A percentile compares a stretch with the other conserved stretches of the same genome.
phyloP scores from a whole-genome alignment of 2,797 vertebrate species.

The Rhinogobio ventralis region DNA sequence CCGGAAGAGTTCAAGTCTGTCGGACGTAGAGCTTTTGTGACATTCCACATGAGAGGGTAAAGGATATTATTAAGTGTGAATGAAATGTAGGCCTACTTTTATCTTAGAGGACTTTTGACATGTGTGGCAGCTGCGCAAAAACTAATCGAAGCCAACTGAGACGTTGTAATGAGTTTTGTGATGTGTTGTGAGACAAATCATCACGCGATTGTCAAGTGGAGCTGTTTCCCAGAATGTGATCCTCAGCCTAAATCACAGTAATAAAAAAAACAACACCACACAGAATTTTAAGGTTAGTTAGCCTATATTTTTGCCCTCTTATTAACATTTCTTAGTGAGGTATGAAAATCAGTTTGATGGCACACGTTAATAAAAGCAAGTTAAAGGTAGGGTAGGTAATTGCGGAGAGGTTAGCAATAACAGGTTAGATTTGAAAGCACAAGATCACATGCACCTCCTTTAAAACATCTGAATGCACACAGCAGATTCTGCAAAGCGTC shows the following conservation, averaged over 20 bases:
- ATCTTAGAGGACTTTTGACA: constrained; percentile 3
- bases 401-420: too few species aligned
- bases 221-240: background rate
- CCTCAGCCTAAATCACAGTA: background rate
- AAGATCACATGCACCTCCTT: too few species aligned
- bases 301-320: too few species aligned
- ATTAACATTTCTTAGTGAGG: too few species aligned
- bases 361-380: too few species aligned
- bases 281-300: background rate
- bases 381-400: too few species aligned
- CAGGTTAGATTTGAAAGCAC: too few species aligned
- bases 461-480: too few species aligned
- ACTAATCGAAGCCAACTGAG: background rate
- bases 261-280: background rate
- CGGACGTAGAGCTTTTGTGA: constrained; percentile 44
- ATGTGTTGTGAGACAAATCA: background rate
- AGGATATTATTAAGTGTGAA: constrained; percentile 24
- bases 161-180: background rate
- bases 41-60: constrained; percentile 16
- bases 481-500: too few species aligned
- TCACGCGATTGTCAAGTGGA: background rate
- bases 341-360: too few species aligned
- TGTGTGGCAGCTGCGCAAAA: background rate
- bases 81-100: background rate
- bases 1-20: constrained; percentile 72